These are phyloP conservation scores for Gorsachius goisagi DNA, from an alignment of 2,113 vertebrate species.

Conservation along the genomic window DNA sequence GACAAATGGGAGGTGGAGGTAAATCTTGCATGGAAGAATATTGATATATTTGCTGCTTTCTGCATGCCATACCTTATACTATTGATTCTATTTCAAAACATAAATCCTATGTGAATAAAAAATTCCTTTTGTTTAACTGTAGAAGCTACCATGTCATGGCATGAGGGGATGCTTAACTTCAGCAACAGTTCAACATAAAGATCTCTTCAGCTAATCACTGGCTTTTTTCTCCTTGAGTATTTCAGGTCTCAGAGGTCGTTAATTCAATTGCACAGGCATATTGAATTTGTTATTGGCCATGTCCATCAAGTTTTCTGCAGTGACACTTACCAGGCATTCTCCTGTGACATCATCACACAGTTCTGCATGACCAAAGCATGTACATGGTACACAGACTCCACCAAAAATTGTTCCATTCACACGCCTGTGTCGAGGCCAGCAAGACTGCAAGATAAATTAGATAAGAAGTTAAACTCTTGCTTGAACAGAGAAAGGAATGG, in stretches of 20 bases:
- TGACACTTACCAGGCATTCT: slow-evolving; percentile 79
- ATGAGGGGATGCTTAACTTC: background rate
- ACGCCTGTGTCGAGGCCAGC: slow-evolving; percentile 75
- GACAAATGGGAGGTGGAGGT: background rate
- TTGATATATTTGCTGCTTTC: background rate
- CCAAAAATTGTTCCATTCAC: slow-evolving; percentile 80
- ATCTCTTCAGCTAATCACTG: background rate
- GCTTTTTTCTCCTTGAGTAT: background rate
- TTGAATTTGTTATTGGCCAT: background rate
- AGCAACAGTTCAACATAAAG: background rate
- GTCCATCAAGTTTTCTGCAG: background rate
- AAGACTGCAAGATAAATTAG: slow-evolving; percentile 70
- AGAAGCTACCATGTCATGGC: background rate
- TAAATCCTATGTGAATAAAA: background rate
- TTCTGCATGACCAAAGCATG: slow-evolving; percentile 79
- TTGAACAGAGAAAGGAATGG: background rate
- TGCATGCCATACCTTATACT: background rate
- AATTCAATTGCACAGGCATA: background rate
- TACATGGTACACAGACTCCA: slow-evolving; percentile 81
- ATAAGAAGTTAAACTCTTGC: background rate
- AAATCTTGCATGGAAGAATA: background rate
- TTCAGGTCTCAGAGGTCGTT: background rate
- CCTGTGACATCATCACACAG: slow-evolving; percentile 81
- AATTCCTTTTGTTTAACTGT: background rate
- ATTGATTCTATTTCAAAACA: background rate